phyloP scores from a whole-genome alignment of 1,140 invertebrate genomes.

The Pomacea maculata region DNA sequence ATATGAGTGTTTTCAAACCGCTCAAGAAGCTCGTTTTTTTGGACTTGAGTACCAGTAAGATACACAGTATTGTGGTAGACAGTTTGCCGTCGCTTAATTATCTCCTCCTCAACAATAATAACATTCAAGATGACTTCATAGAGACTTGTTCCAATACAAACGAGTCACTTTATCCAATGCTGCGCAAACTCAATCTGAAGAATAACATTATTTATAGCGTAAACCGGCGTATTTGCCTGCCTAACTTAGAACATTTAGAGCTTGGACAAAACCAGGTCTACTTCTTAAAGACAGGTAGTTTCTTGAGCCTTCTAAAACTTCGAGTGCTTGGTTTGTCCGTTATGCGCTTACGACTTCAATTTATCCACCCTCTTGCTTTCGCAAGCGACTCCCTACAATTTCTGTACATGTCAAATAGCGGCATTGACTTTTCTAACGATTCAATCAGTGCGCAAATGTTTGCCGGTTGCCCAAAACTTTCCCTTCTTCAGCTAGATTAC shows the following conservation, averaged over 20 bases:
- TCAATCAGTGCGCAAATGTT: neutral
- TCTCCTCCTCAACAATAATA: no score
- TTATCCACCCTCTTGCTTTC: neutral
- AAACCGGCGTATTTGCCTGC: neutral
- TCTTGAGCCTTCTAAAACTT: no score
- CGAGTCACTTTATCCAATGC: neutral
- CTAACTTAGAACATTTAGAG: neutral
- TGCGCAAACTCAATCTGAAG: neutral
- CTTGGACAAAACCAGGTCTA: neutral
- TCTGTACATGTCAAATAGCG: neutral
- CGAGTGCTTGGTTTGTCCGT: no score
- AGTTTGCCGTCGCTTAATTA: no score
- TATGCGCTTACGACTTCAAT: neutral
- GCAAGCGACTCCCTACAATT: neutral
- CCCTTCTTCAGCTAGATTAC: neutral
- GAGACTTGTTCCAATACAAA: neutral
- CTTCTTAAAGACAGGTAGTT: neutral
- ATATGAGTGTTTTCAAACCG: no score
- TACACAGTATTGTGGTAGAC: no score
- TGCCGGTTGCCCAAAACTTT: neutral
- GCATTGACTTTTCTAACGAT: neutral
- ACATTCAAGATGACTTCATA: no score
- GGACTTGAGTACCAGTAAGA: no score
- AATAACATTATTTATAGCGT: neutral
- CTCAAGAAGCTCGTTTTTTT: no score